phyloP scores from a whole-genome alignment of 2,797 vertebrate genomes.

The Peromyscus eremicus region DNA sequence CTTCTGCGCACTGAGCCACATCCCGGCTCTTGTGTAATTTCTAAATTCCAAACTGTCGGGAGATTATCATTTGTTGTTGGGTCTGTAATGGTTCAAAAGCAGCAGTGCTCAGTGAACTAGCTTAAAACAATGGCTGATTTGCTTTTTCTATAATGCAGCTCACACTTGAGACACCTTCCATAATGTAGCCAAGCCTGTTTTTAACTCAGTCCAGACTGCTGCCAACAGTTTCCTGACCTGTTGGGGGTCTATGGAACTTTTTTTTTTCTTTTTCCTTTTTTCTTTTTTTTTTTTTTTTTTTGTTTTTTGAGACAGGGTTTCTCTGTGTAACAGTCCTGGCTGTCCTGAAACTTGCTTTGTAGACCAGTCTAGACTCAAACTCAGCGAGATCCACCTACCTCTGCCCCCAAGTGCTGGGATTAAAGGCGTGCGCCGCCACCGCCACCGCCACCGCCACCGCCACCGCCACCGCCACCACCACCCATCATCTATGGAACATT shows the following conservation, averaged over 20 bases:
- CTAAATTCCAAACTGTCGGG: not conserved
- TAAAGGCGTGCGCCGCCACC: rapidly evolving
- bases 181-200: not conserved
- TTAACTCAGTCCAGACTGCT: not conserved
- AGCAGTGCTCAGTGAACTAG: not conserved
- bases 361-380: not conserved
- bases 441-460: not conserved
- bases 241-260: not conserved
- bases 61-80: not conserved
- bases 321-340: not conserved
- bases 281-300: not conserved
- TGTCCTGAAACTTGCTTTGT: not conserved
- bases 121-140: not conserved
- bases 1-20: not conserved
- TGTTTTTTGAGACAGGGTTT: not conserved
- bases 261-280: not conserved
- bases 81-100: slow-evolving; percentile 28
- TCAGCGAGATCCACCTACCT: not conserved
- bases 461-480: too few species aligned
- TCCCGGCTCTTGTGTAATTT: not conserved
- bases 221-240: not conserved
- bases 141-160: not conserved
- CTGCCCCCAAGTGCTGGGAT: not conserved
- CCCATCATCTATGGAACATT: not conserved
- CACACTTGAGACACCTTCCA: not conserved